Evolutionary conservation across 2,797 vertebrate genomes (phyloP).

Genomic region (Peromyscus aztecus): DNA sequence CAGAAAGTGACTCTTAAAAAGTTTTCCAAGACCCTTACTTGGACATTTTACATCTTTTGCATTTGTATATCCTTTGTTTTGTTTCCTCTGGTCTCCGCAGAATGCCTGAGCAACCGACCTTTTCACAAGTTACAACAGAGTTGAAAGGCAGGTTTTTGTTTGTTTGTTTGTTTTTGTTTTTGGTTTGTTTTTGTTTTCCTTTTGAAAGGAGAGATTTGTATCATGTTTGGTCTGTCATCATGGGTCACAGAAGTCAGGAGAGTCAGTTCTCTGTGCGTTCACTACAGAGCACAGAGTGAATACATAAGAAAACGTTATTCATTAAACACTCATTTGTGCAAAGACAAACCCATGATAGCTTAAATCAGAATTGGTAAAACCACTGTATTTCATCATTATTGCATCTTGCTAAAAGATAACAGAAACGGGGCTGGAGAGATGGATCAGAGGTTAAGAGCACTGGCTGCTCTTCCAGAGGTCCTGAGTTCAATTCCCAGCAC

Average conservation of each 20-base stretch:
- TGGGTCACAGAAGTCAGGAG: not conserved
- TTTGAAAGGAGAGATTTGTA: not conserved
- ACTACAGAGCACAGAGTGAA: not conserved
- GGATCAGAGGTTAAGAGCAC: no score
- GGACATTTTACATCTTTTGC: constrained; percentile 11
- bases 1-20: constrained; percentile 41
- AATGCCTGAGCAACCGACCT: constrained; percentile 45
- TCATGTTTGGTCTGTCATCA: not conserved
- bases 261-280: not conserved
- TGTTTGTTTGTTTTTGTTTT: not conserved
- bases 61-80: constrained; percentile 31
- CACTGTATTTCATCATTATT: constrained; percentile 1
- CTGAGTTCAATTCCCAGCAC: no score
- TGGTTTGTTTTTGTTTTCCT: constrained; percentile 31
- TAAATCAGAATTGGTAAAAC: not conserved
- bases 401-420: not conserved
- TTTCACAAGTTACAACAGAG: constrained; percentile 47
- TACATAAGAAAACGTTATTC: not conserved
- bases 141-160: not conserved
- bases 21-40: constrained; percentile 22
- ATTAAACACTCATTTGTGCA: not conserved
- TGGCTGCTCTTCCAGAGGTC: no score
- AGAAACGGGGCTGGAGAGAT: not conserved
- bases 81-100: constrained; percentile 48
- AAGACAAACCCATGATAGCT: not conserved